A percentile compares a stretch with the other conserved stretches of the same genome.
Conservation (phyloP, 1,140 invertebrate genomes). For the Leptinotarsa lineolata region DNA sequence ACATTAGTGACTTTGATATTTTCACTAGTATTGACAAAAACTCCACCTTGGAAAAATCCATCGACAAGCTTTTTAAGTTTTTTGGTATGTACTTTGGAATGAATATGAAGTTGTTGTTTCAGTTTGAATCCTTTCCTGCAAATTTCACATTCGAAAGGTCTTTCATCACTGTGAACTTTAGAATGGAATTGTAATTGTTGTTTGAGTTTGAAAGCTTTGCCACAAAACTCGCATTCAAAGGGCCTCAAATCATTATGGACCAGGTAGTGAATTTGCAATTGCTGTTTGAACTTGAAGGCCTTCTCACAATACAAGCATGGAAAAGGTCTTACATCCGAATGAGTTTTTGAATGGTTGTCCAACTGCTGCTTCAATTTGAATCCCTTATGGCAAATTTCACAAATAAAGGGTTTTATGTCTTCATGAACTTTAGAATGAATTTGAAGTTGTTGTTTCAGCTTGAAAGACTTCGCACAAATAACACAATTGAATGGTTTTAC, state of each 20-base stretch:
- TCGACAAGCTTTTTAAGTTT: not conserved
- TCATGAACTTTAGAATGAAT: conserved; percentile 39
- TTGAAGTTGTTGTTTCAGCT: conserved; percentile 37
- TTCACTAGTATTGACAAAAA: not conserved
- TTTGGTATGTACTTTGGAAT: conserved; percentile 33
- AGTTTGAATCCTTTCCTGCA: conserved; percentile 37
- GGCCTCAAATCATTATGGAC: conserved; percentile 34
- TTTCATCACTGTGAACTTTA: conserved; percentile 31
- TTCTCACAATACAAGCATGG: conserved; percentile 35
- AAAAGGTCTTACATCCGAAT: conserved; percentile 32
- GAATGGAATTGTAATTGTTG: conserved; percentile 36
- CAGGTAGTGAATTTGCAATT: conserved; percentile 32
- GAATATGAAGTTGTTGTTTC: conserved; percentile 35
- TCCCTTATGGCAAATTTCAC: conserved; percentile 32
- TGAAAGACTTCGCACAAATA: conserved; percentile 39
- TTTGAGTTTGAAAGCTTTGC: conserved; percentile 33
- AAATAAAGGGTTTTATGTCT: conserved; percentile 32
- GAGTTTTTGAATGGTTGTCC: conserved; percentile 32
- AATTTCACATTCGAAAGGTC: conserved; percentile 32
- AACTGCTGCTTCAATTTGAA: conserved; percentile 38
- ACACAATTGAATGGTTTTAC: conserved; percentile 29
- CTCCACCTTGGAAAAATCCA: not conserved
- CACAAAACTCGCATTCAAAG: conserved; percentile 34
- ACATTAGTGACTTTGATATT: no score
- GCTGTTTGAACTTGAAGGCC: conserved; percentile 33